Base-by-base conservation (phyloP, 2,888 invertebrate genomes). In the Crepidodera aurea region DNA sequence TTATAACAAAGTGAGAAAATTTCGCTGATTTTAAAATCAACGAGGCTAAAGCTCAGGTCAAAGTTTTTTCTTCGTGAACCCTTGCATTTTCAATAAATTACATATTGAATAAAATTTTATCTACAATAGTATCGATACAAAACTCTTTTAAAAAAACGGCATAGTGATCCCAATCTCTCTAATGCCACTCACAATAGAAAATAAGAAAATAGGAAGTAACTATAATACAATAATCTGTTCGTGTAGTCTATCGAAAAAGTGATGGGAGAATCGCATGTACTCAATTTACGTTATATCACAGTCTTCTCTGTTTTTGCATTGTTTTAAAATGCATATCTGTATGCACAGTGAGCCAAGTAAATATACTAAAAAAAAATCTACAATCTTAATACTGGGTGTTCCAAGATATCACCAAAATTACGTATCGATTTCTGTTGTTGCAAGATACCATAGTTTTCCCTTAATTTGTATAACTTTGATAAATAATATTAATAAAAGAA, bases 231-330 rank as follows among this genome's bases (percentile, higher is more conserved):
- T 56, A 53, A 57, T 37, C 57, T 51, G 44, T 56, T 46, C 62
- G 51, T 56, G 27, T 48, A 42, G 19, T 42, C 51, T 42, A 59
- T 65, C 56, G 48, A 65, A 65, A 65, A 62, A 65, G 39, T 59
- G 29, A 65, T 65, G 65, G 62, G 65, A 65, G 60, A 62, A 65
- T 66, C 57, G 65, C 65, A 63, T 66, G 65, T 62, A 60, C 62
- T 63, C 51, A 64, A 66, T 66, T 64, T 61, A 59, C 61, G 56
- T 61, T 61, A 56, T 63, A 63, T 66, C 62, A 64, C 60, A 62
- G 62, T 48, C 54, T 60, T 64, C 60, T 53, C 39, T 51, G 51
- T 62, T 58, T 64, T 66, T 50, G 51, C 51, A 62, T 68, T 68
- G 66, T 66, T 67, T 63, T 39, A 53, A 16, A 39, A 56, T 46